These are phyloP conservation scores for Aquatica leii DNA, from an alignment of 2,888 invertebrate species.

Conservation along the genomic window DNA sequence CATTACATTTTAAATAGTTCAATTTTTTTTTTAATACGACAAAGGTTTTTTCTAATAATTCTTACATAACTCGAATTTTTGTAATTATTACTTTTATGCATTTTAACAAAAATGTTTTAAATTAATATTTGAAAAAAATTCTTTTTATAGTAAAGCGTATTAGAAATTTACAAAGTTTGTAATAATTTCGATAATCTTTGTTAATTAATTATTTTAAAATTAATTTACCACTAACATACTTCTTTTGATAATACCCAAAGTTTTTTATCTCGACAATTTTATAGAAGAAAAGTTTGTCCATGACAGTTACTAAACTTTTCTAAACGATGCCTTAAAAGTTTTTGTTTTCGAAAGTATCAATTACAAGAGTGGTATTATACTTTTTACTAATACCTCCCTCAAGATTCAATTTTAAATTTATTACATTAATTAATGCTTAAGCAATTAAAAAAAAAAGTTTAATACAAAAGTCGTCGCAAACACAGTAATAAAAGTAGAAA, in stretches of 20 bases:
- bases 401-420: neutral
- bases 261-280: conserved; percentile 12
- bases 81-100: no score
- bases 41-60: no score
- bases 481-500: neutral
- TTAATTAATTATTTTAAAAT: conserved; percentile 11
- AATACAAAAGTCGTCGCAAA: neutral
- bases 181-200: no score
- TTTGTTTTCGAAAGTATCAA: conserved; percentile 13
- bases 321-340: conserved; percentile 8
- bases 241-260: conserved; percentile 5
- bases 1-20: no score
- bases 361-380: conserved; percentile 6
- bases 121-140: no score
- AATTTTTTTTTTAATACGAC: no score
- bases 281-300: conserved; percentile 12
- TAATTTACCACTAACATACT: conserved; percentile 8
- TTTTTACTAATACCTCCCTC: neutral
- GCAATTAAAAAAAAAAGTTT: neutral
- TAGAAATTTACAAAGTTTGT: no score
- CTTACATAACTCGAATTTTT: no score
- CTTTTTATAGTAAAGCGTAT: no score
- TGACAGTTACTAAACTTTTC: conserved; percentile 12
- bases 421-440: conserved; percentile 1
- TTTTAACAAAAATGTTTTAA: no score